Percentiles rank a stretch among this genome's conserved stretches.
These are phyloP conservation scores for Erynnis tages DNA, from an alignment of 2,888 invertebrate genomes.

Conservation along the genomic window DNA sequence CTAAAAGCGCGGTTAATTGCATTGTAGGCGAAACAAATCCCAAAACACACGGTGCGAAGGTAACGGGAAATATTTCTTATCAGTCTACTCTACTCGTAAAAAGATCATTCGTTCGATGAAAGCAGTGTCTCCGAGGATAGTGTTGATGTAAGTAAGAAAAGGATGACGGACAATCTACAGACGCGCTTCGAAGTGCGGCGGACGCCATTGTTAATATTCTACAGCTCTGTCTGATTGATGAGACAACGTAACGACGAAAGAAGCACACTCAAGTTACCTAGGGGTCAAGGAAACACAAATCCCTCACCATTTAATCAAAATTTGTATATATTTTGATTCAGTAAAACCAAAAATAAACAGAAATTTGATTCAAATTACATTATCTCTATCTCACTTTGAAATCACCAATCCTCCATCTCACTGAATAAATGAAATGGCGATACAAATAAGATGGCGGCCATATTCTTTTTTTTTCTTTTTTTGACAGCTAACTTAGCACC, in stretches of 20 bases:
- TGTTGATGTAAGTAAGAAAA: slow-evolving; percentile 79
- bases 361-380: slow-evolving; percentile 48
- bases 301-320: slow-evolving; percentile 32
- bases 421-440: slow-evolving; percentile 80
- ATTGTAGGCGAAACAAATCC: slow-evolving; percentile 57
- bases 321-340: slow-evolving; percentile 28
- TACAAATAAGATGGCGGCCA: slow-evolving; percentile 75
- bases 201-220: slow-evolving; percentile 71
- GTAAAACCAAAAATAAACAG: slow-evolving; percentile 30
- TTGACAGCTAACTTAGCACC: not conserved
- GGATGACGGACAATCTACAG: slow-evolving; percentile 78
- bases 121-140: slow-evolving; percentile 73
- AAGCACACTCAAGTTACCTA: slow-evolving; percentile 20
- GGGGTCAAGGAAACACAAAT: slow-evolving; percentile 6
- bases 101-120: slow-evolving; percentile 75
- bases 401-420: slow-evolving; percentile 76
- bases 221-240: slow-evolving; percentile 39
- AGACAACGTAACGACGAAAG: slow-evolving; percentile 23
- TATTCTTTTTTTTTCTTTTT: not conserved
- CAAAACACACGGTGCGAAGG: slow-evolving; percentile 75
- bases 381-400: slow-evolving; percentile 80
- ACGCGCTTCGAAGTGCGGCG: slow-evolving; percentile 67
- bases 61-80: slow-evolving; percentile 77
- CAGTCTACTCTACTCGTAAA: slow-evolving; percentile 76
- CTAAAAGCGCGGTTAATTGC: slow-evolving; percentile 72